phyloP scores from a whole-genome alignment of 2,113 vertebrate species.

The Ceyx melanurus region DNA sequence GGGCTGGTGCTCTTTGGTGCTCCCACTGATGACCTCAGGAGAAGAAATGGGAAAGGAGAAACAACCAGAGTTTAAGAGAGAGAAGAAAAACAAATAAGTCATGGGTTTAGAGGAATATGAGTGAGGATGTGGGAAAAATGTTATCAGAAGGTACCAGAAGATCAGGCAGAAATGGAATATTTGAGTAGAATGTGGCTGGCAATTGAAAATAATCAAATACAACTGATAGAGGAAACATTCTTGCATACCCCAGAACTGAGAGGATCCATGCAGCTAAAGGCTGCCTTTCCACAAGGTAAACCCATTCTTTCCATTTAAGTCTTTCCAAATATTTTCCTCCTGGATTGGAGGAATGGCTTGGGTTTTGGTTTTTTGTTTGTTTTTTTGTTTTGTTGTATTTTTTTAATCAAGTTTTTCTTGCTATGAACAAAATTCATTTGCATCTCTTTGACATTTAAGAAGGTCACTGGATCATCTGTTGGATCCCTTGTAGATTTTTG shows the following conservation, averaged over 20 bases:
- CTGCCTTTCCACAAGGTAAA: background rate
- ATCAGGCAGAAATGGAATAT: background rate
- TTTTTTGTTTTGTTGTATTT: background rate
- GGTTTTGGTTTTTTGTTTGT: background rate
- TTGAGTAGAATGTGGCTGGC: background rate
- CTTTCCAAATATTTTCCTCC: background rate
- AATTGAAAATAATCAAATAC: background rate
- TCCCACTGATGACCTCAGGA: background rate
- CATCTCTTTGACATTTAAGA: background rate
- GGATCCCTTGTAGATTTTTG: background rate
- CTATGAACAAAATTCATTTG: background rate
- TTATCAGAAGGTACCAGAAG: background rate
- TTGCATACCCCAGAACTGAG: background rate
- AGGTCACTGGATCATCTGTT: background rate
- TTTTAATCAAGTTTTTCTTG: background rate
- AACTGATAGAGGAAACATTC: background rate
- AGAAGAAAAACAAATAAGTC: background rate
- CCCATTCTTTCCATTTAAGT: background rate
- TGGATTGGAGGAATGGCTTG: background rate
- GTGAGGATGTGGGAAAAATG: background rate
- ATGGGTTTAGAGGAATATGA: background rate
- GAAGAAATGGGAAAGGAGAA: background rate
- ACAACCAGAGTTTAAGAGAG: background rate
- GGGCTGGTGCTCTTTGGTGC: fast-evolving
- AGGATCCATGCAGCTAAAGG: background rate